Evolutionary conservation across 2,113 vertebrate genomes (phyloP), one percentile per base, ranked within the genome.

Genomic region (Glareola pratincola): DNA sequence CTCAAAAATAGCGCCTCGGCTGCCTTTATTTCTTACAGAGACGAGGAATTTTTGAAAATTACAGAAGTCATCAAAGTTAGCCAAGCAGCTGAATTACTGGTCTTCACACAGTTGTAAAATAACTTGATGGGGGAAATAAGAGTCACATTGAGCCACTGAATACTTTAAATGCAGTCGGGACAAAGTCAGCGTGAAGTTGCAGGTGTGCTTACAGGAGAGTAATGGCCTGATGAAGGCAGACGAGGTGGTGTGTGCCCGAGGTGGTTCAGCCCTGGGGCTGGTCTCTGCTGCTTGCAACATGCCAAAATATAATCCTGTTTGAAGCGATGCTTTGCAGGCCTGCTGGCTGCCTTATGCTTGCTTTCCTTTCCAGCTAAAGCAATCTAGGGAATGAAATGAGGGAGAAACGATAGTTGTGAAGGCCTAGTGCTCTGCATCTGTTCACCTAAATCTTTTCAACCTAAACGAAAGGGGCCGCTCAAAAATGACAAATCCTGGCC

Each of bases 351-450:
- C 91, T 81, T 94, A 75, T 85, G 90, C 69, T 85, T 29, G 7
- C 2, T 47, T 91, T n/a, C 56, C 81, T 75, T 74, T 59, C 86
- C 84, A 87, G 66, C 77, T 82, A 72, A 72, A 91, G 77, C 77
- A 60, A 54, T 15, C 56, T 60, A 90, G 93, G 72, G 81, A 91
- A 68, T 81, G 73, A 95, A 96, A 87, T 64, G 94, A 96, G 80
- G 91, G 91, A 85, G 85, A 94, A 96, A 53, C 9, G 6, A 82
- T 64, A 87, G 69, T 43, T 85, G 76, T 85, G 80, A 92, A 92
- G 84, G 89, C 92, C 87, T 91, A 59, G 77, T 66, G 95, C 27
- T 79, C 91, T 92, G 91, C 95, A 95, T 91, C 94, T 92, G 92
- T 91, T 96, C 83, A 41, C 69, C 82, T 79, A 53, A 69, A 77